These are phyloP conservation scores for Hermaeophaga mercurialis DNA, from an alignment of 2,888 invertebrate species.

Conservation along the genomic window DNA sequence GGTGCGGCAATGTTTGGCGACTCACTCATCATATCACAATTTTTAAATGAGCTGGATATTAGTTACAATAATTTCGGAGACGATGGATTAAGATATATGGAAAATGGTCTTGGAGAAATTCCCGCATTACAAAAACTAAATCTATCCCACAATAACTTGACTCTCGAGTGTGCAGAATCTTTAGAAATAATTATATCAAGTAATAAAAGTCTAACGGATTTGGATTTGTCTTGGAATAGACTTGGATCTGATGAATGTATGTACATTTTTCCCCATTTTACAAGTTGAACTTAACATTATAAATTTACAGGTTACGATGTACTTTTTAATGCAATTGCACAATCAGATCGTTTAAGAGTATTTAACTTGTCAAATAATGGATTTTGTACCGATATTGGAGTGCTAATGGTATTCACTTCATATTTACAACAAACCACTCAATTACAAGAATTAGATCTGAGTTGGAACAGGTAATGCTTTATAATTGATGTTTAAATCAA, in stretches of 20 bases:
- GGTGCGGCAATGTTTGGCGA: constrained; percentile 54
- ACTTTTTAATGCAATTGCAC: constrained; percentile 52
- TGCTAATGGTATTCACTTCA: constrained; percentile 38
- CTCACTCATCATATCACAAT: constrained; percentile 50
- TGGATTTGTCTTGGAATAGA: constrained; percentile 63
- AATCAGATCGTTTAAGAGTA: constrained; percentile 48
- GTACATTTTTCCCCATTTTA: no score
- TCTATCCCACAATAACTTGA: constrained; percentile 60
- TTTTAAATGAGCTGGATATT: constrained; percentile 54
- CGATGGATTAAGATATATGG: constrained; percentile 54
- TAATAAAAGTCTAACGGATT: constrained; percentile 55
- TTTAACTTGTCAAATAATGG: constrained; percentile 61
- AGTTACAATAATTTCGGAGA: constrained; percentile 58
- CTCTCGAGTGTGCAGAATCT: constrained; percentile 53
- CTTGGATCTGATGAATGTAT: constrained; percentile 55
- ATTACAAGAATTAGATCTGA: constrained; percentile 53
- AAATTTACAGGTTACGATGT: constrained; percentile 49
- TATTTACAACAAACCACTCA: constrained; percentile 33
- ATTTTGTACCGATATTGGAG: constrained; percentile 42
- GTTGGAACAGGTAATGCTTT: constrained; percentile 55
- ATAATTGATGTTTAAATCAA: no score
- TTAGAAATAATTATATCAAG: constrained; percentile 55
- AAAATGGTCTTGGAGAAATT: constrained; percentile 50
- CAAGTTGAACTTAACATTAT: no score
- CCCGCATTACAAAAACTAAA: constrained; percentile 54